phyloP scores from a whole-genome alignment of 2,888 invertebrate genomes.

The Pterobdella sp. region DNA sequence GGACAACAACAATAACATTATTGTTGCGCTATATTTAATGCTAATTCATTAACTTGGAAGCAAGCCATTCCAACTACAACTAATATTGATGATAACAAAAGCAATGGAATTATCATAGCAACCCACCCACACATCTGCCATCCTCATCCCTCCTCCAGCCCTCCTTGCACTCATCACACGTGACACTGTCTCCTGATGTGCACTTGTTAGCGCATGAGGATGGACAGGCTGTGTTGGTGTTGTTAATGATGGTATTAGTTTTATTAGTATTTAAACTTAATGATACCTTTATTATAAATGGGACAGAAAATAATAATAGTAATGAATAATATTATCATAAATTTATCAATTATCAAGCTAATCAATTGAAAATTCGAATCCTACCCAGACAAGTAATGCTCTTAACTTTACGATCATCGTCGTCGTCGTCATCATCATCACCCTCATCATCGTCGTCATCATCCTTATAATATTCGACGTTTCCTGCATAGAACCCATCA shows the following conservation, averaged over 20 bases:
- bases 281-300: background rate
- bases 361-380: background rate
- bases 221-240: constrained; percentile 26
- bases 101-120: no score
- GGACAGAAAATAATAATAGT: background rate
- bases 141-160: constrained; percentile 23
- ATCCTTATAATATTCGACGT: no score
- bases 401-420: background rate
- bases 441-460: background rate
- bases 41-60: no score
- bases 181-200: constrained; percentile 10
- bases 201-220: constrained; percentile 26
- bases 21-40: no score
- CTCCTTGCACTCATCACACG: constrained; percentile 28
- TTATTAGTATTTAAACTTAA: background rate
- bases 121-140: constrained; percentile 27
- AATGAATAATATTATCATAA: background rate
- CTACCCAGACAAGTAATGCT: background rate
- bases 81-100: no score
- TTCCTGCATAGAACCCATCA: constrained; percentile 28
- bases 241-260: constrained; percentile 3
- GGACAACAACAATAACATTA: no score
- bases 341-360: background rate
- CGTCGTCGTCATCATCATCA: background rate
- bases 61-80: no score